A percentile compares a stretch with the other conserved stretches of the same genome.
These are phyloP conservation scores for Malurus splendens DNA, from an alignment of 2,797 vertebrate genomes.

Conservation along the genomic window DNA sequence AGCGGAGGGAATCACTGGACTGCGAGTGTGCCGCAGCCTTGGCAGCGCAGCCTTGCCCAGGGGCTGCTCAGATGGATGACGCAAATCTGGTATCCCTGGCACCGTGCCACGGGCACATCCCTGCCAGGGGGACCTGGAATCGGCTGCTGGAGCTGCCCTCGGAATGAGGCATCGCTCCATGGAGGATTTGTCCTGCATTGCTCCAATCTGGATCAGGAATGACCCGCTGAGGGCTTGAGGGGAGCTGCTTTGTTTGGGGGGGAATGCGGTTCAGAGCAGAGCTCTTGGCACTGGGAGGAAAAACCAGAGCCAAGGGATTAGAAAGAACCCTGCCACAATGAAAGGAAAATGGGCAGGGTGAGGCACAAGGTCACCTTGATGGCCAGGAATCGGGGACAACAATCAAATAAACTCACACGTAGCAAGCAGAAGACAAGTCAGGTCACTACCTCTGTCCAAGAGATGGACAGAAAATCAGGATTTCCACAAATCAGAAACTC, in stretches of 20 bases:
- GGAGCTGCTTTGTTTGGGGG: neutral
- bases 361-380: neutral
- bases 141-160: neutral
- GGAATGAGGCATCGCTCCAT: fast-evolving
- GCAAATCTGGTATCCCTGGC: neutral
- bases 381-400: neutral
- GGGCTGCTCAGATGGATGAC: neutral
- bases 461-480: neutral
- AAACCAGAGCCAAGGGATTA: neutral
- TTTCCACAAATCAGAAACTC: neutral
- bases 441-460: neutral
- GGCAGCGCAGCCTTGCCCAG: neutral
- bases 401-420: neutral
- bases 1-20: neutral
- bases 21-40: neutral
- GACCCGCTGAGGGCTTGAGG: neutral
- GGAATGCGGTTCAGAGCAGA: neutral
- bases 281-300: neutral
- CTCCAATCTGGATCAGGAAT: neutral
- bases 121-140: neutral
- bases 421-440: neutral
- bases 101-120: neutral
- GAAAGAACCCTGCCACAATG: neutral
- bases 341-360: neutral
- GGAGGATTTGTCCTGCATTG: neutral